Evolutionary conservation across 2,113 vertebrate species (phyloP).

Genomic region (Aspidoscelis tigris): DNA sequence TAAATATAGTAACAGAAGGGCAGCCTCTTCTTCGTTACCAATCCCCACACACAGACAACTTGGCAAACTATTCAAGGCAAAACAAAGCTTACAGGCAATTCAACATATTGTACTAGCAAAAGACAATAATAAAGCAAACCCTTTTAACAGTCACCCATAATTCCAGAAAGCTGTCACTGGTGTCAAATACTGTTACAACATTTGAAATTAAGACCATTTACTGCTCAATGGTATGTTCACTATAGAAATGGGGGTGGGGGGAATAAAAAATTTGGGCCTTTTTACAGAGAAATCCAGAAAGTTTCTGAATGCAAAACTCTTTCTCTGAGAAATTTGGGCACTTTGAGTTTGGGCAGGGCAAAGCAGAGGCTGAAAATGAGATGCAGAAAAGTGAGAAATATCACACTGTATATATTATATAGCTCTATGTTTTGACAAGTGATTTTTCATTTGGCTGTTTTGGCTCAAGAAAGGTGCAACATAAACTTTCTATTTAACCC

Average conservation of each 20-base stretch:
- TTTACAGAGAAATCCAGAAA: neutral
- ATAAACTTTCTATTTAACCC: slow-evolving; percentile 1
- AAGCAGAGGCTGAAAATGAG: neutral
- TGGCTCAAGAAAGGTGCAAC: neutral
- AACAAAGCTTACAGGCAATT: neutral
- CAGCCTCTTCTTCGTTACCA: neutral
- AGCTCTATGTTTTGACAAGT: neutral
- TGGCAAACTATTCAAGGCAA: neutral
- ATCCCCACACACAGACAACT: neutral
- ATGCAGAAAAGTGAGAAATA: neutral
- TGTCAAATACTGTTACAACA: neutral
- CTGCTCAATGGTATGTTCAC: neutral
- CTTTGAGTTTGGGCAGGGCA: neutral
- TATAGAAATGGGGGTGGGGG: neutral
- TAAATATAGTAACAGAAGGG: neutral
- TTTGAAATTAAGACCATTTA: neutral
- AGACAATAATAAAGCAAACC: neutral
- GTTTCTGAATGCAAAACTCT: too few relatives aligned
- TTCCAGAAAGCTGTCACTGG: neutral
- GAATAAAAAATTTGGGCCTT: neutral
- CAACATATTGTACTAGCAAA: neutral
- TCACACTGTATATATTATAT: neutral
- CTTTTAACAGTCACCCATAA: neutral
- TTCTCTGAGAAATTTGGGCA: too few relatives aligned
- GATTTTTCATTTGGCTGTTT: neutral